Evolutionary conservation across 2,797 vertebrate genomes (phyloP).

Genomic region (Acanthopagrus latus): DNA sequence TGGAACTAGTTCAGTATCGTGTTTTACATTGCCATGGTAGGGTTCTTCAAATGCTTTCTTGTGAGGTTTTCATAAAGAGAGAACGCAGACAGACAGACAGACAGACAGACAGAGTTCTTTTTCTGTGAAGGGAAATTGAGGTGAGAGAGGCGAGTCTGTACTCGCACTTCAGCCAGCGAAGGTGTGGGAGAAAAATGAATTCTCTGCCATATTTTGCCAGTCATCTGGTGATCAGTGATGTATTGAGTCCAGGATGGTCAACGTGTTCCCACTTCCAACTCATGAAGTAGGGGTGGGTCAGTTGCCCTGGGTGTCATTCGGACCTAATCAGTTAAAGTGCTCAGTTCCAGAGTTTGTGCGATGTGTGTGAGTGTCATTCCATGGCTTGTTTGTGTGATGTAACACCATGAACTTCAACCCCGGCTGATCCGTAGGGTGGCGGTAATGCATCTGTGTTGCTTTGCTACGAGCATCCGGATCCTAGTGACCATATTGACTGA

Average conservation of each 20-base stretch:
- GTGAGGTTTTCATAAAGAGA: not conserved
- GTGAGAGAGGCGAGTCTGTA: conserved; percentile 2
- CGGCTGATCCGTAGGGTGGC: too few species aligned
- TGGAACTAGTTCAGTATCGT: not conserved
- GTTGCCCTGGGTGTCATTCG: too few species aligned
- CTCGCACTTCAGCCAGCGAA: conserved; percentile 13
- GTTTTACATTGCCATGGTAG: not conserved
- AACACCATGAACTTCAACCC: too few species aligned
- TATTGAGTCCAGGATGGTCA: not conserved
- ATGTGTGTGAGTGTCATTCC: too few species aligned
- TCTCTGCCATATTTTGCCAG: not conserved
- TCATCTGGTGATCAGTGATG: not conserved
- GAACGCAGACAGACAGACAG: not conserved
- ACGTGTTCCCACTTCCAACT: too few species aligned
- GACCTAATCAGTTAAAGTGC: too few species aligned
- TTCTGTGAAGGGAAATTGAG: conserved; percentile 36
- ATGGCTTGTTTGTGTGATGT: too few species aligned
- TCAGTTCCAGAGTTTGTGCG: too few species aligned
- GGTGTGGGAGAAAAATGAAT: conserved; percentile 1
- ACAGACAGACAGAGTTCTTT: not conserved
- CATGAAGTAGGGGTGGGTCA: too few species aligned
- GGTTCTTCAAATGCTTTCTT: not conserved
- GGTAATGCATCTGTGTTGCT: too few species aligned
- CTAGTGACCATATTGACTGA: too few species aligned
- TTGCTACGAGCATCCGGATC: too few species aligned